These are phyloP conservation scores for Hycleus cichorii DNA, from an alignment of 1,140 invertebrate genomes.

Conservation along the genomic window DNA sequence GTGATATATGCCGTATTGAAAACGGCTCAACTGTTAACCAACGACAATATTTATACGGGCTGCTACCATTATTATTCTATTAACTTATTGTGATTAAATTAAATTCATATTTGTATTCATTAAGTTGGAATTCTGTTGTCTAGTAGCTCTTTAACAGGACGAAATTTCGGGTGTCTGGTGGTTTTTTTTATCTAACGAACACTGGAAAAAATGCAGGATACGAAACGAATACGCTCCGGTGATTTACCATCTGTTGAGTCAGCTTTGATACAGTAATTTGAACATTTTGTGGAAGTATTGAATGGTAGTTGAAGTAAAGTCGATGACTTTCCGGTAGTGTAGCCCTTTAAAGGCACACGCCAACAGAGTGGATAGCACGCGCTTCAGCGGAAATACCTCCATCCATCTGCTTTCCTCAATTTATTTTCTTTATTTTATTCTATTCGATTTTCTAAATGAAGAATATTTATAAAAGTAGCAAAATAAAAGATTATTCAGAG, in stretches of 20 bases:
- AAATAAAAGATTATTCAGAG: too few species aligned
- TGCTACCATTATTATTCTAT: slow-evolving; percentile 16
- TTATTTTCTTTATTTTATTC: too few species aligned
- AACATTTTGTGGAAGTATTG: background rate
- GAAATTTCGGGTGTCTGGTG: too few species aligned
- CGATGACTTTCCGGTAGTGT: slow-evolving; percentile 4
- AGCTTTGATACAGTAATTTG: background rate
- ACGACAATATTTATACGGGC: slow-evolving; percentile 16
- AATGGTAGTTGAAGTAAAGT: background rate
- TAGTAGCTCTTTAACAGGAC: too few species aligned
- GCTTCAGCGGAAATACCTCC: background rate
- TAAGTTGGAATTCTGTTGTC: background rate
- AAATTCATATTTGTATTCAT: slow-evolving; percentile 20
- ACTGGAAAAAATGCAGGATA: background rate
- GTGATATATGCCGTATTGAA: too few species aligned
- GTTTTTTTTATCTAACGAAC: background rate
- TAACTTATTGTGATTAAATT: slow-evolving; percentile 12
- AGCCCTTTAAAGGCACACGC: slow-evolving; percentile 4
- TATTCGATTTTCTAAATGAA: too few species aligned
- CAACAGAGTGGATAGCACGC: slow-evolving; percentile 5
- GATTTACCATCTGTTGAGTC: slow-evolving; percentile 14
- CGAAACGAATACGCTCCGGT: background rate
- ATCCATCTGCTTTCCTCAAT: background rate
- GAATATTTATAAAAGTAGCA: too few species aligned
- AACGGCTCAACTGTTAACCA: background rate